These are phyloP conservation scores for Pollenia angustigena DNA, from an alignment of 2,888 invertebrate species.

Conservation along the genomic window DNA sequence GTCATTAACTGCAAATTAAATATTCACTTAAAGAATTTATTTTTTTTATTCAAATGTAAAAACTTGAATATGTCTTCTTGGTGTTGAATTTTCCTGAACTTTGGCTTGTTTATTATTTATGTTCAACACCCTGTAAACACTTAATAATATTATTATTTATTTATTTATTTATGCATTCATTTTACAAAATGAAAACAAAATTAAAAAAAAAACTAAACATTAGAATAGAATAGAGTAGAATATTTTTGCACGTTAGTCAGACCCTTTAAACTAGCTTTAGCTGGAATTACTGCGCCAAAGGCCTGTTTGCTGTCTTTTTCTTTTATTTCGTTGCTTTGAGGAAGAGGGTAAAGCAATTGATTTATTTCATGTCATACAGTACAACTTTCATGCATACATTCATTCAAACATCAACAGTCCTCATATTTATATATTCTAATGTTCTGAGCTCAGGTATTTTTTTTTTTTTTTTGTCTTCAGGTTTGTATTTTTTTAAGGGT, in stretches of 20 bases:
- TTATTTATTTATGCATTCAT: constrained; percentile 47
- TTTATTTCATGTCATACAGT: constrained; percentile 66
- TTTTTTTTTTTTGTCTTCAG: constrained; percentile 53
- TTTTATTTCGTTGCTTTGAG: background rate
- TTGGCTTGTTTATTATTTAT: constrained; percentile 49
- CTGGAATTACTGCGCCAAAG: constrained; percentile 28
- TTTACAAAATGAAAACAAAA: constrained; percentile 26
- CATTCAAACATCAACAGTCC: background rate
- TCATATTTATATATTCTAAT: constrained; percentile 55
- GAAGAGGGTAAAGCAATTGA: constrained; percentile 62
- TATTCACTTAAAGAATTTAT: too few species aligned
- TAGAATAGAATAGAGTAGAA: constrained; percentile 10
- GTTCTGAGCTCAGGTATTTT: constrained; percentile 67
- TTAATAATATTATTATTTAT: constrained; percentile 53
- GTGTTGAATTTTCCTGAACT: constrained; percentile 25
- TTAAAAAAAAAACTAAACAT: background rate
- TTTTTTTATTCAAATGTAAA: background rate
- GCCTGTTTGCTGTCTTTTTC: constrained; percentile 31
- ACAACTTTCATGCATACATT: constrained; percentile 28
- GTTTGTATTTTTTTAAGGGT: constrained; percentile 56
- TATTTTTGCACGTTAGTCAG: constrained; percentile 16
- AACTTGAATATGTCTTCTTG: background rate
- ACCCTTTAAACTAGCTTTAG: constrained; percentile 42
- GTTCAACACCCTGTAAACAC: constrained; percentile 34
- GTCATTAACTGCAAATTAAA: too few species aligned